These are phyloP conservation scores for Platyscapa corneri DNA, from an alignment of 1,140 invertebrate species.

Conservation along the genomic window DNA sequence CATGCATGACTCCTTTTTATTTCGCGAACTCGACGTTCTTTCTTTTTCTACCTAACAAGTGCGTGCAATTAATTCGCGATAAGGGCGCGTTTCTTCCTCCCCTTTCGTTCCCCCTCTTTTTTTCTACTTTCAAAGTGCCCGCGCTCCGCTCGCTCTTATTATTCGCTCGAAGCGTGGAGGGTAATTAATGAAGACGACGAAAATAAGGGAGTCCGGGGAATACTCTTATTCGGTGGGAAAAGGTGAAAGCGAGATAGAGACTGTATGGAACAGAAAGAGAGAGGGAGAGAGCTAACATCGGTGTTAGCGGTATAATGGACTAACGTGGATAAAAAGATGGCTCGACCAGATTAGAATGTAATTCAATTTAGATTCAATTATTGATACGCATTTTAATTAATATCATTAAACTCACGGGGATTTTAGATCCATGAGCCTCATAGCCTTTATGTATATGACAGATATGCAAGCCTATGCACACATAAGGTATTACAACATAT, in stretches of 20 bases:
- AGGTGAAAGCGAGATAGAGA: background rate
- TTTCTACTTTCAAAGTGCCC: background rate
- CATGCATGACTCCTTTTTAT: background rate
- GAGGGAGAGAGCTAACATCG: background rate
- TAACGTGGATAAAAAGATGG: conserved; percentile 56
- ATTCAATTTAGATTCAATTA: conserved; percentile 62
- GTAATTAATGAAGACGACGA: conserved; percentile 49
- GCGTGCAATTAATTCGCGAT: conserved; percentile 39
- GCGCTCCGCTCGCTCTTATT: background rate
- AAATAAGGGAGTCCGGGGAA: conserved; percentile 37
- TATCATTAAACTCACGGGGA: conserved; percentile 53
- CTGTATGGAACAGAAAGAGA: background rate
- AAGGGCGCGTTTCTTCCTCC: background rate
- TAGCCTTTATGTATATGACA: background rate
- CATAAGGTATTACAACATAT: background rate
- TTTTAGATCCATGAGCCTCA: background rate
- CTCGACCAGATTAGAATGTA: conserved; percentile 58
- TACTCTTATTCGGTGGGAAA: conserved; percentile 19
- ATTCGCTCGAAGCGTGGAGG: conserved; percentile 24
- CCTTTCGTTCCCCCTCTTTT: background rate
- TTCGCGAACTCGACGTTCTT: background rate
- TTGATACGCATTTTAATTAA: conserved; percentile 60
- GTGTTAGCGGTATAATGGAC: conserved; percentile 24
- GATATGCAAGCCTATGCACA: background rate
- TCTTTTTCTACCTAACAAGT: conserved; percentile 9